Evolutionary conservation across 2,797 vertebrate species (phyloP).

Genomic region (Pantherophis alleghaniensis): DNA sequence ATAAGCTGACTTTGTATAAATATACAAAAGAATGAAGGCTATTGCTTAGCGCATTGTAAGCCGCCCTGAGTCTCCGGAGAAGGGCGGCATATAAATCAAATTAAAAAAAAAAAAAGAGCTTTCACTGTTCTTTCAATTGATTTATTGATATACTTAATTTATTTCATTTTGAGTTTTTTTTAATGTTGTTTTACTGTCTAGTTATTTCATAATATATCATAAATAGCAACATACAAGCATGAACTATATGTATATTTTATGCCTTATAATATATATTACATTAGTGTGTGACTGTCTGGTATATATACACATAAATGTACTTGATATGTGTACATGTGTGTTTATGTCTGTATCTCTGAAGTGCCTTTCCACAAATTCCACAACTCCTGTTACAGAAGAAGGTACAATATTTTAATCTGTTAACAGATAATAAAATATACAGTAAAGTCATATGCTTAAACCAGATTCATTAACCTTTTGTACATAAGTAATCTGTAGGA

Average conservation of each 20-base stretch:
- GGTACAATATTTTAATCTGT: background rate
- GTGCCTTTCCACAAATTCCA: background rate
- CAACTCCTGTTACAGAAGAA: background rate
- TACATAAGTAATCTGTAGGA: slow-evolving; percentile 14
- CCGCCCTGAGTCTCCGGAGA: too few relatives aligned
- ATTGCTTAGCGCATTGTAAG: too few relatives aligned
- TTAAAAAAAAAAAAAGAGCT: background rate
- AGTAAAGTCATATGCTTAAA: background rate
- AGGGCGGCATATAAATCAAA: too few relatives aligned
- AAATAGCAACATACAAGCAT: background rate
- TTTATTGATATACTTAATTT: background rate
- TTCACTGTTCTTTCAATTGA: background rate
- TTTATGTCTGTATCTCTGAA: background rate
- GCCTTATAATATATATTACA: background rate
- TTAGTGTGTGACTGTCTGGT: background rate
- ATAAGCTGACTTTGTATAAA: too few relatives aligned
- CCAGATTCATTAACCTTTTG: background rate
- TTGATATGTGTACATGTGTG: background rate
- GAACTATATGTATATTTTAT: background rate
- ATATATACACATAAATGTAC: background rate
- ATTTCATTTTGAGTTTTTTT: background rate
- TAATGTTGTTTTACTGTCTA: background rate
- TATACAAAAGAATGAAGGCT: too few relatives aligned
- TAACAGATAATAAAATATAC: background rate
- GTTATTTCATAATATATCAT: background rate